Percentiles rank a stretch among this genome's conserved stretches.
Conservation (phyloP, 2,888 invertebrate species). For the Uropetala carovei region DNA sequence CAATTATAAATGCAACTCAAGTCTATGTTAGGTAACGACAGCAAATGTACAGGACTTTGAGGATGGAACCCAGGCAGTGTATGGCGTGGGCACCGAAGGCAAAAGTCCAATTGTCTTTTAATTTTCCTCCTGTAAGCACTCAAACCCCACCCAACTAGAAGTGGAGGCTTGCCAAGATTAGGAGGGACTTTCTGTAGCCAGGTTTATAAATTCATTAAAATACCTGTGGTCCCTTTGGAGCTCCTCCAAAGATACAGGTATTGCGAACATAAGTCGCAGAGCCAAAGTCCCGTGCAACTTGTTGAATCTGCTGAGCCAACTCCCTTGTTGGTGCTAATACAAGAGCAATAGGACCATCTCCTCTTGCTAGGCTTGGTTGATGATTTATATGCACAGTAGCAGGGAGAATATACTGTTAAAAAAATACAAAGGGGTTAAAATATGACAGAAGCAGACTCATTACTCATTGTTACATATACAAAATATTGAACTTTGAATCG, state of each 20-base stretch:
- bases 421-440: neutral
- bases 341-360: slow-evolving; percentile 96
- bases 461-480: neutral
- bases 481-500: too few species aligned
- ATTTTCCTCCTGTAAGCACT: slow-evolving; percentile 86
- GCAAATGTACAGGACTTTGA: slow-evolving; percentile 81
- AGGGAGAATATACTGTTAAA: slow-evolving; percentile 87
- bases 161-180: slow-evolving; percentile 86
- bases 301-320: slow-evolving; percentile 94
- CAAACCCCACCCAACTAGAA: slow-evolving; percentile 81
- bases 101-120: slow-evolving; percentile 78
- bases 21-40: slow-evolving; percentile 63
- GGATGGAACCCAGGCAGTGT: slow-evolving; percentile 85
- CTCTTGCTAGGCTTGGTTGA: slow-evolving; percentile 89
- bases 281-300: slow-evolving; percentile 96
- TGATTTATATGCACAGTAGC: slow-evolving; percentile 96
- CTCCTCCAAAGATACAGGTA: slow-evolving; percentile 98
- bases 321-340: slow-evolving; percentile 95
- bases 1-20: neutral
- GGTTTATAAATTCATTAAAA: neutral
- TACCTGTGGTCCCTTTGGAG: slow-evolving; percentile 96
- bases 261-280: slow-evolving; percentile 90
- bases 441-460: neutral
- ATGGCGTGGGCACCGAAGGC: slow-evolving; percentile 88
- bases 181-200: neutral